phyloP scores from a whole-genome alignment of 2,797 vertebrate species.

The Oceanodroma leucorhoa region DNA sequence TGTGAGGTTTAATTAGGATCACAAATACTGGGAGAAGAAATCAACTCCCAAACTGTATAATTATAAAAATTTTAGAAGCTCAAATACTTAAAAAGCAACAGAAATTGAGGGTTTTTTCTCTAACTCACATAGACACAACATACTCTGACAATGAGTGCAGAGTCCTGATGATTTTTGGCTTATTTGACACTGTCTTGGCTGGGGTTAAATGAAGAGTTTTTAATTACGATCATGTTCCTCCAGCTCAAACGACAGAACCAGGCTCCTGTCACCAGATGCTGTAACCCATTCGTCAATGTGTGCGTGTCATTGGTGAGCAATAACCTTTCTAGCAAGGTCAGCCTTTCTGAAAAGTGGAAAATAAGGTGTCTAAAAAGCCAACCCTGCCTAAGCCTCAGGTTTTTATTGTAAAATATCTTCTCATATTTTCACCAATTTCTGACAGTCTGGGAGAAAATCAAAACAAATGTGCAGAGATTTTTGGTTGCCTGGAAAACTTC shows the following conservation, averaged over 20 bases:
- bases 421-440: neutral
- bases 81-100: neutral
- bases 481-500: conserved; percentile 1
- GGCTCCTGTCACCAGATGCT: neutral
- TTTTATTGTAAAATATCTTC: neutral
- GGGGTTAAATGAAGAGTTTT: neutral
- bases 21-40: conserved; percentile 41
- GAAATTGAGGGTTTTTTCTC: neutral
- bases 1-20: conserved; percentile 60
- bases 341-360: neutral
- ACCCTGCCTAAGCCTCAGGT: neutral
- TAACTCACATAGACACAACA: neutral
- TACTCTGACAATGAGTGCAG: neutral
- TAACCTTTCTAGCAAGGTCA: neutral
- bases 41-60: conserved; percentile 32
- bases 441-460: neutral
- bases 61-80: conserved; percentile 45
- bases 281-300: rapidly evolving
- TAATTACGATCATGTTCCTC: neutral
- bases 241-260: neutral
- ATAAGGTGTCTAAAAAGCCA: neutral
- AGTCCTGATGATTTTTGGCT: neutral
- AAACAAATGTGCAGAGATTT: neutral
- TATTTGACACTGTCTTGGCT: neutral
- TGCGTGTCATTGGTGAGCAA: neutral